Evolutionary conservation across 2,888 invertebrate species (phyloP), one percentile per base, ranked within the genome.

Genomic region (Drosophila paranaensis): DNA sequence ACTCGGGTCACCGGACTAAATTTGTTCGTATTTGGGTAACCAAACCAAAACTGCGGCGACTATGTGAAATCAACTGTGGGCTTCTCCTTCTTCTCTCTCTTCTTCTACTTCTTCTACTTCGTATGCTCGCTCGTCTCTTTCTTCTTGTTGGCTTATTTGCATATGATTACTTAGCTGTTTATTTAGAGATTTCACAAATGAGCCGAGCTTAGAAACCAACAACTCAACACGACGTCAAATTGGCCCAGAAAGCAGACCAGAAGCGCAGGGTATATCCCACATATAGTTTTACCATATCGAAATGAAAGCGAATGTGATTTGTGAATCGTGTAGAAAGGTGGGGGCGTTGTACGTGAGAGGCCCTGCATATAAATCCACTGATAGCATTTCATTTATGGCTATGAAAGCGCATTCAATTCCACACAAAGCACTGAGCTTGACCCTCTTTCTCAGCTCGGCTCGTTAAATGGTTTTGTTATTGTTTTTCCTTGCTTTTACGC

Each of bases 11-110:
- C 57, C 60, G 55, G 57, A 80, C 81, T 75, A 81, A 78, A 75
- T 77, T 79, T 88, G 40, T 48, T 54, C 45, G 65, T 79, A 85
- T 85, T 82, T 88, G 88, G 88, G 73, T 88, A 89, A 85, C 84
- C 87, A 83, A 89, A 89, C 88, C 83, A 71, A 85, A 81, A 62
- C 56, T 65, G 61, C 39, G 39, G n/a, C 37, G 10, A 60, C 73
- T 48, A 74, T 61, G 75, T 79, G 71, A 75, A 79, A 69, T 69
- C 76, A 75, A 62, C 46, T 30, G 51, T 45, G 46, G 46, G 25
- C 45, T 60, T 46, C 71, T 65, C 25, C 50, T 45, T 42, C 20
- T 20, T 20, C 20, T 1, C 20, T 20, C 20, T 20, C 20, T 20
- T 20, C 20, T 20, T 25, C 13, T 39, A 14, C 53, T 43, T 54